A percentile compares a stretch with the other conserved stretches of the same genome.
Evolutionary conservation across 2,113 vertebrate species (phyloP).

Genomic region (Menidia beryllina): DNA sequence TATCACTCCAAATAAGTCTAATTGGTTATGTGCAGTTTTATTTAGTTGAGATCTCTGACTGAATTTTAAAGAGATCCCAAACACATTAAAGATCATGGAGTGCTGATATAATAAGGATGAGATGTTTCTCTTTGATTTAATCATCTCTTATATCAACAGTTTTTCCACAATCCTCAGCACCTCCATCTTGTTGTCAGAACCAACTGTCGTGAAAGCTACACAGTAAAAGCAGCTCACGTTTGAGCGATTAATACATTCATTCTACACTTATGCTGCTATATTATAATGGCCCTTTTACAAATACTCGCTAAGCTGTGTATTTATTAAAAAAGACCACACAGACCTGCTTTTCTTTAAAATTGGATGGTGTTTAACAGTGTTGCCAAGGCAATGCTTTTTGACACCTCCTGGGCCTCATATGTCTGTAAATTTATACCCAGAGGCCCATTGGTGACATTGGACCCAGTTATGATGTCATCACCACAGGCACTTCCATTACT

Average conservation of each 20-base stretch:
- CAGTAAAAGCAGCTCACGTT: conserved; percentile 3
- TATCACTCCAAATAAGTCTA: conserved; percentile 42
- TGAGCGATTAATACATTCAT: not conserved
- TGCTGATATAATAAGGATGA: conserved; percentile 43
- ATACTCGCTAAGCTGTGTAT: not conserved
- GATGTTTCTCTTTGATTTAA: conserved; percentile 41
- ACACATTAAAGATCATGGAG: conserved; percentile 59
- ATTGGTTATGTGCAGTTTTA: conserved; percentile 46
- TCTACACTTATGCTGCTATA: too few relatives aligned
- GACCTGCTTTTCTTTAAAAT: not conserved
- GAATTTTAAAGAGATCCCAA: conserved; percentile 60
- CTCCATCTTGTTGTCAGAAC: conserved; percentile 11
- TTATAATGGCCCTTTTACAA: too few relatives aligned
- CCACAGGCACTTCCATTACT: conserved; percentile 46
- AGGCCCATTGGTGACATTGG: conserved; percentile 62
- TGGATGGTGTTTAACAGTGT: conserved; percentile 50
- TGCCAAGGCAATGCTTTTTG: conserved; percentile 28
- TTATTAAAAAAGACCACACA: not conserved
- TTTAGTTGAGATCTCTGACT: conserved; percentile 42
- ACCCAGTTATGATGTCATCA: conserved; percentile 63
- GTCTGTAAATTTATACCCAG: conserved; percentile 69
- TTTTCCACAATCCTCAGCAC: not conserved
- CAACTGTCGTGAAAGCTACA: conserved; percentile 16
- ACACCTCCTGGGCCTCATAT: conserved; percentile 56
- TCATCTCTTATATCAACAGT: not conserved